A percentile compares a stretch with the other conserved stretches of the same genome.
Evolutionary conservation across 2,797 vertebrate species (phyloP).

Genomic region (Lutjanus campechanus): DNA sequence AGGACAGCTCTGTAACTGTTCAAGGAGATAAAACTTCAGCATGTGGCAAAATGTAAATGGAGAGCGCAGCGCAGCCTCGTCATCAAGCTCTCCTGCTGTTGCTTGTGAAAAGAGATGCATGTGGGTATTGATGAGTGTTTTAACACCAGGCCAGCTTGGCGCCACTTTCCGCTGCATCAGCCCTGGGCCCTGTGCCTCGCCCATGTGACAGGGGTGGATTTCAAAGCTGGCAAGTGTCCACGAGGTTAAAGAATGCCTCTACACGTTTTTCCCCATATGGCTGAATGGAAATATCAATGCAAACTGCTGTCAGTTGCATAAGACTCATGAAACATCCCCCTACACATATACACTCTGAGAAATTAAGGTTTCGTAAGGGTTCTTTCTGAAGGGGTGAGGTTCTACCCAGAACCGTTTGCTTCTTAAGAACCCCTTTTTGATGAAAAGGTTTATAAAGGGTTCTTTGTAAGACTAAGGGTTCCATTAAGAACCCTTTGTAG

Average conservation of each 20-base stretch:
- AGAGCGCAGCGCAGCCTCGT: constrained; percentile 14
- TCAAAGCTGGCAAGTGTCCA: constrained; percentile 57
- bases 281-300: constrained; percentile 72
- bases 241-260: constrained; percentile 43
- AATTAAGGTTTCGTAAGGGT: no score
- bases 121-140: constrained; percentile 63
- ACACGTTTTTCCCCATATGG: constrained; percentile 32
- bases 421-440: no score
- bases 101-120: constrained; percentile 41
- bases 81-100: constrained; percentile 31
- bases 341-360: not conserved
- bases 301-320: constrained; percentile 57
- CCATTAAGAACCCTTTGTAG: no score
- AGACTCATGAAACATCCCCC: constrained; percentile 34
- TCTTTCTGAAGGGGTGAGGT: no score
- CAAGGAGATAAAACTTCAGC: constrained; percentile 23
- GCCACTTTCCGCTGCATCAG: constrained; percentile 69
- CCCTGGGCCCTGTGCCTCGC: constrained; percentile 49
- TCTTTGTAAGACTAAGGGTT: no score
- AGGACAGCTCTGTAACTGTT: constrained; percentile 4
- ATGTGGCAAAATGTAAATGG: constrained; percentile 39
- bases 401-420: no score
- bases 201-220: constrained; percentile 64
- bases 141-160: constrained; percentile 57
- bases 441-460: no score